phyloP scores from a whole-genome alignment of 2,888 invertebrate genomes.

The Smittia aterrima region DNA sequence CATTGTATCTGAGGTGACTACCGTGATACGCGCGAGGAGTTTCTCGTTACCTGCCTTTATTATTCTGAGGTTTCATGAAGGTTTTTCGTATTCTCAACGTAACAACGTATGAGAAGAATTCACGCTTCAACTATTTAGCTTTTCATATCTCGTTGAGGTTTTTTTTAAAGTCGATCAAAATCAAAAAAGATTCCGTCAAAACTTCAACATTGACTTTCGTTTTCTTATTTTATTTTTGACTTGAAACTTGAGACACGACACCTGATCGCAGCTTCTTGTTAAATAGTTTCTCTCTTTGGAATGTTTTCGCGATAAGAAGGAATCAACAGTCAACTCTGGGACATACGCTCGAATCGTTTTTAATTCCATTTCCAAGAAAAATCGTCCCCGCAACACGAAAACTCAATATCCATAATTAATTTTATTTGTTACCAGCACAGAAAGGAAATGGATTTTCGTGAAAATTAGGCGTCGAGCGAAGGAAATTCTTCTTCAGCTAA shows the following conservation, averaged over 20 bases:
- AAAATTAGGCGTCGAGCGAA: conserved; percentile 4
- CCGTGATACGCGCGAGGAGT: conserved; percentile 31
- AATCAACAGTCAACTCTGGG: background rate
- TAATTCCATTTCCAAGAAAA: conserved; percentile 1
- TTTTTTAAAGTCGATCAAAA: too few relatives aligned
- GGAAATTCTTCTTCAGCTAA: background rate
- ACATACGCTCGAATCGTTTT: background rate
- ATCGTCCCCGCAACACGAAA: conserved; percentile 24
- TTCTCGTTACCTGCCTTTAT: conserved; percentile 26
- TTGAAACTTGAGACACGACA: too few relatives aligned
- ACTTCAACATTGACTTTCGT: too few relatives aligned
- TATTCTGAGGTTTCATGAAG: conserved; percentile 27
- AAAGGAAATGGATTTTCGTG: conserved; percentile 4
- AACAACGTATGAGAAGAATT: background rate
- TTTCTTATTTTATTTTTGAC: too few relatives aligned
- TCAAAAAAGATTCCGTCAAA: too few relatives aligned
- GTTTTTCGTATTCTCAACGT: conserved; percentile 1
- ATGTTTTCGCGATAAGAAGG: too few relatives aligned
- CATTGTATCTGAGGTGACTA: conserved; percentile 31
- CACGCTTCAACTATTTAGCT: conserved; percentile 28
- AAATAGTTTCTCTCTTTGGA: too few relatives aligned
- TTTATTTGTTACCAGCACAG: conserved; percentile 22
- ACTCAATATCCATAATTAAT: conserved; percentile 40
- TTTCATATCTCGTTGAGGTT: conserved; percentile 17
- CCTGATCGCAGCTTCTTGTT: too few relatives aligned